These are phyloP conservation scores for Agrotis exclamationis DNA, from an alignment of 2,888 invertebrate genomes.

Conservation along the genomic window DNA sequence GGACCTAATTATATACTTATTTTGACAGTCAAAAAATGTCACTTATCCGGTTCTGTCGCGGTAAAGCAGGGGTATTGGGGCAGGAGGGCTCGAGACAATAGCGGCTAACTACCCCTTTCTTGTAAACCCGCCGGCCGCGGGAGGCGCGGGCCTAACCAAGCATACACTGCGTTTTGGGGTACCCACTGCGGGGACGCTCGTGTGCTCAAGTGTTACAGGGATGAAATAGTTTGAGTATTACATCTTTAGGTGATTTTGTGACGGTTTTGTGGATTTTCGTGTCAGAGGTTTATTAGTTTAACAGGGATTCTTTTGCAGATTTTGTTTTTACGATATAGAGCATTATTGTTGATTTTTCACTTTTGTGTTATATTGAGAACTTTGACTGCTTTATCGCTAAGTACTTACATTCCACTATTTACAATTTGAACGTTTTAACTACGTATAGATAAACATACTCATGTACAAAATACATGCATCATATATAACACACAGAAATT, in stretches of 20 bases:
- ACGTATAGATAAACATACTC: background rate
- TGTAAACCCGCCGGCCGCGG: conserved; percentile 81
- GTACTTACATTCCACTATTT: background rate
- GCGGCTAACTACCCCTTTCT: conserved; percentile 91
- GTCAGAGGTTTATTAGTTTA: background rate
- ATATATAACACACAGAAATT: conserved; percentile 12
- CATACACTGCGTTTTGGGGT: conserved; percentile 88
- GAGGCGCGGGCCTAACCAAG: conserved; percentile 90
- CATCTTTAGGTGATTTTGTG: conserved; percentile 9
- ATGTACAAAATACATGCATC: background rate
- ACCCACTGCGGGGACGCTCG: conserved; percentile 79
- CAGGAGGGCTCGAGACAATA: conserved; percentile 88
- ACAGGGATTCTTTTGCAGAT: too few relatives aligned
- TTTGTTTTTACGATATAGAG: too few relatives aligned
- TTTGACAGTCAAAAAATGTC: conserved; percentile 71
- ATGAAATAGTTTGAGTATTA: background rate
- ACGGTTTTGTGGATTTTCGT: background rate
- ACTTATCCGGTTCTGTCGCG: conserved; percentile 73
- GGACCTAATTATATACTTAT: conserved; percentile 67
- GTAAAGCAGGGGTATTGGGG: conserved; percentile 75
- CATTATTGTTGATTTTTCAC: background rate
- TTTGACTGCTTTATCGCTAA: background rate
- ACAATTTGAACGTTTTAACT: background rate
- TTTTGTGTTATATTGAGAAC: background rate
- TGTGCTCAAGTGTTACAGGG: conserved; percentile 57